phyloP scores from a whole-genome alignment of 2,797 vertebrate species.

The Cynopterus sphinx region DNA sequence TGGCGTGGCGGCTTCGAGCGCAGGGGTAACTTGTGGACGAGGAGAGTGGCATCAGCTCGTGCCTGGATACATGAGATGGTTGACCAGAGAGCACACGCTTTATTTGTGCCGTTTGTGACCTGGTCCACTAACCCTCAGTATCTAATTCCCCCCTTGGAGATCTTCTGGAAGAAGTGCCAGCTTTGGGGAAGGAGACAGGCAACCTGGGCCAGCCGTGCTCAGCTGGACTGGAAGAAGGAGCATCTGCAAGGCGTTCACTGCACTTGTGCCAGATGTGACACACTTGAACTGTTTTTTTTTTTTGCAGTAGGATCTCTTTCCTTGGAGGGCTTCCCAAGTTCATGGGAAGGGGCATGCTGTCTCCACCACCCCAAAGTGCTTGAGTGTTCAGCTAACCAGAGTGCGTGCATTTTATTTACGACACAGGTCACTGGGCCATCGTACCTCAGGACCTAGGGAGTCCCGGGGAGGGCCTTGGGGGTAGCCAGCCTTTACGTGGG shows the following conservation, averaged over 20 bases:
- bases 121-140: constrained; percentile 81
- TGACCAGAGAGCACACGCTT: constrained; percentile 81
- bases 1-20: constrained; percentile 38
- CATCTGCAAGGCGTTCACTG: accelerated
- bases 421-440: not conserved
- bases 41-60: not conserved
- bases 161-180: constrained; percentile 29
- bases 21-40: not conserved
- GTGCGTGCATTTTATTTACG: accelerated
- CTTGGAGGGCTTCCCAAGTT: not conserved
- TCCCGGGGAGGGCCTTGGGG: not conserved
- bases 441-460: not conserved
- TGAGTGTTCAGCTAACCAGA: not conserved
- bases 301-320: not conserved
- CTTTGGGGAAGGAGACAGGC: not conserved
- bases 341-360: not conserved
- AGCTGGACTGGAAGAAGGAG: not conserved
- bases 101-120: constrained; percentile 80
- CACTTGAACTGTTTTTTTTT: not conserved
- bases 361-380: not conserved
- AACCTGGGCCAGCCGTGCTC: not conserved
- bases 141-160: constrained; percentile 67
- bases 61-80: constrained; percentile 78
- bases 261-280: accelerated
- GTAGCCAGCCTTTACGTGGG: not conserved